These are phyloP conservation scores for Naja naja DNA, from an alignment of 2,113 vertebrate genomes.

Conservation along the genomic window DNA sequence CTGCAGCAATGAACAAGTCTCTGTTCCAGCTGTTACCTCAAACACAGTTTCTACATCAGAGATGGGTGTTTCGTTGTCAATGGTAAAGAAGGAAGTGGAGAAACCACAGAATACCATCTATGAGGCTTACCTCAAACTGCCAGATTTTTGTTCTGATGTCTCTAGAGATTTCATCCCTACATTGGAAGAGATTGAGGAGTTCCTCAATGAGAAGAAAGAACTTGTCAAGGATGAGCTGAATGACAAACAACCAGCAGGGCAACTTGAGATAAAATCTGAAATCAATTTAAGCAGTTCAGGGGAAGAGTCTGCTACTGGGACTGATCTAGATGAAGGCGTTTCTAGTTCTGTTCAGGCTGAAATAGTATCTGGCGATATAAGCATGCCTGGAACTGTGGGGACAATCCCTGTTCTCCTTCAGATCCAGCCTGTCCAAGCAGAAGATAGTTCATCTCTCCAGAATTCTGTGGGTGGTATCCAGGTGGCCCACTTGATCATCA, in stretches of 20 bases:
- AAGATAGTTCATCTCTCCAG: constrained; percentile 31
- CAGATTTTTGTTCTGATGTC: constrained; percentile 70
- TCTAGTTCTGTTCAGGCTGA: not conserved
- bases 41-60: not conserved
- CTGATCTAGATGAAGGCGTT: not conserved
- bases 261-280: constrained; percentile 25
- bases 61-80: fast-evolving
- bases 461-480: constrained; percentile 52
- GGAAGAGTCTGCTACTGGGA: not conserved
- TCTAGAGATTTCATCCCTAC: constrained; percentile 79
- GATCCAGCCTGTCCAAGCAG: constrained; percentile 74
- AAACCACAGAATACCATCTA: constrained; percentile 45
- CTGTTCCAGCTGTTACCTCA: not conserved
- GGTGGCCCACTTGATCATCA: constrained; percentile 79
- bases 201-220: constrained; percentile 82
- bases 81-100: constrained; percentile 49
- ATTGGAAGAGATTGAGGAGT: constrained; percentile 88
- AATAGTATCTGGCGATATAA: not conserved
- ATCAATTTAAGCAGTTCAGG: constrained; percentile 10
- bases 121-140: constrained; percentile 65
- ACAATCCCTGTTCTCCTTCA: constrained; percentile 76
- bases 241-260: constrained; percentile 13
- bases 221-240: constrained; percentile 63
- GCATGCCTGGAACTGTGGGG: not conserved
- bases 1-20: fast-evolving